Conservation (phyloP, 2,888 invertebrate species). For the Acleris literana region DNA sequence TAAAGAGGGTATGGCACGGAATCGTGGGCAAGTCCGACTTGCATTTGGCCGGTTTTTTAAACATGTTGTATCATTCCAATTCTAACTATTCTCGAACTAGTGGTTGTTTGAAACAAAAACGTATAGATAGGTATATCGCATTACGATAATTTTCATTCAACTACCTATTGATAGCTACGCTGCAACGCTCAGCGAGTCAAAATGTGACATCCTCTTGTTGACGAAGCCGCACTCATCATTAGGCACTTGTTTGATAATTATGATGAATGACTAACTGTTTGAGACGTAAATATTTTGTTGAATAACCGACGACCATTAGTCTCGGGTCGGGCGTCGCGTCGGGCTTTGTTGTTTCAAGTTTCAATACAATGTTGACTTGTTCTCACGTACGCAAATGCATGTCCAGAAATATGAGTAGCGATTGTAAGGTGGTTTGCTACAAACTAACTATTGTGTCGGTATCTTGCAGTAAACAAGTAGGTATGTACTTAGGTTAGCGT, state of each 20-base stretch:
- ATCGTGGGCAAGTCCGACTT: no score
- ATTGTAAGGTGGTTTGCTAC: conserved; percentile 37
- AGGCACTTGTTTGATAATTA: conserved; percentile 19
- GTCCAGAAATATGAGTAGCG: conserved; percentile 58
- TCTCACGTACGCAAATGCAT: conserved; percentile 62
- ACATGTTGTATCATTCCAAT: no score
- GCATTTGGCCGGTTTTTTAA: no score
- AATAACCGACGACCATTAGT: conserved; percentile 18
- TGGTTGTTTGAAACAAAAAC: no score
- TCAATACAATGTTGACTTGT: conserved; percentile 59
- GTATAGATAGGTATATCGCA: no score
- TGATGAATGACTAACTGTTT: conserved; percentile 42
- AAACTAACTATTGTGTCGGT: conserved; percentile 23
- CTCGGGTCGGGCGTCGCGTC: conserved; percentile 31
- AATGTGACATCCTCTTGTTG: conserved; percentile 11
- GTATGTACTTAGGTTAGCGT: conserved; percentile 5
- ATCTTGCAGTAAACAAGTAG: conserved; percentile 25
- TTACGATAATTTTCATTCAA: not conserved
- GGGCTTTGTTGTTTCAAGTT: conserved; percentile 36
- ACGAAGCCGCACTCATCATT: conserved; percentile 21
- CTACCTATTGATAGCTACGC: not conserved
- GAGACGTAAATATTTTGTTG: conserved; percentile 40
- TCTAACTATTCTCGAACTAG: no score
- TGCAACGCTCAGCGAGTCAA: not conserved
- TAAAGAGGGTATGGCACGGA: no score